Base-by-base conservation (phyloP, 2,113 vertebrate genomes). In the Paradoxurus hermaphroditus region DNA sequence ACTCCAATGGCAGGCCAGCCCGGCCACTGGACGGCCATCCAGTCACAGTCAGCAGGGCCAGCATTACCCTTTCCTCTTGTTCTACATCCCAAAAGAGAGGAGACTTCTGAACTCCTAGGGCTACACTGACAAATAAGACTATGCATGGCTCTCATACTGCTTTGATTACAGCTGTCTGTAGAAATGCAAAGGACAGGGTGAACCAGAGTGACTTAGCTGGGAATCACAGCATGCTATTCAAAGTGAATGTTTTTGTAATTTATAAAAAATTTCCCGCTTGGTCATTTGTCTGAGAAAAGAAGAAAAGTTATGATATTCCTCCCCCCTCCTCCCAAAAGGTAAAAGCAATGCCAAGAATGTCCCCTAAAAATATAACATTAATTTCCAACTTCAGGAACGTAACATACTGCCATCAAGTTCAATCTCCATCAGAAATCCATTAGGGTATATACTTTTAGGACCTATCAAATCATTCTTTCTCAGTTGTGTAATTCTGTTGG, bases 261-360 rank as follows among this genome's bases (percentile, higher is more conserved):
- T 79, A 77, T 84, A 44, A 87, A 96, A 94, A 85, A 84, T 51
- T 21, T 95, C 86, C 77, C 72, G 95, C 81, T 94, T 67, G 90
- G 92, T 93, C 65, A 85, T 96, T 85, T 95, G 97, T 98, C 97
- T 98, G 90, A 97, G 92, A 92, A 94, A 94, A 97, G 31, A 92
- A 95, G 49, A 70, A 95, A 97, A 96, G 68, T 90, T 95, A 68
- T 44, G 72, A 67, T 90, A 90, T 27, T 75, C 65, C 44, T 93
- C 78, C 51, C 79, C 68, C 36, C 3, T 82, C 84, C 68, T 90
- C 78, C 92, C 75, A 8, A 95, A 96, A 84, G 82, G 95, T 90
- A 93, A 94, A 92, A 94, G 92, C 81, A 92, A 96, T 96, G 96
- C 94, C 96, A 98, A 97, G 96, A 97, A 97, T 97, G 94, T 97